A percentile compares a stretch with the other conserved stretches of the same genome.
These are phyloP conservation scores for Amiota mariae DNA, from an alignment of 2,888 invertebrate genomes.

Conservation along the genomic window DNA sequence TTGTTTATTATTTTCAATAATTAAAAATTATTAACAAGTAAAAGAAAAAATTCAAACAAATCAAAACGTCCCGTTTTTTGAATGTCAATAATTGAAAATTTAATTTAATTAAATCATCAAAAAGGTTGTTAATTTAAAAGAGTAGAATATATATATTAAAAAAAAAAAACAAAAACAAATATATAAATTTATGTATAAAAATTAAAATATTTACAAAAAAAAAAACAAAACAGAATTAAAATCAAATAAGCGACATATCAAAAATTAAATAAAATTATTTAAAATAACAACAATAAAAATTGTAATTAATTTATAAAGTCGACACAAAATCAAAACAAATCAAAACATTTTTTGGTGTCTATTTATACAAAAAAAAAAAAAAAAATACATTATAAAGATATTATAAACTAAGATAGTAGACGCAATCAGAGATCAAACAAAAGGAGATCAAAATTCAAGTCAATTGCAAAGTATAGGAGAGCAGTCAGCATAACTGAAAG, in stretches of 20 bases:
- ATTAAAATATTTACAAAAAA: constrained; percentile 40
- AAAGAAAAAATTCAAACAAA: background rate
- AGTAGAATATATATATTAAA: background rate
- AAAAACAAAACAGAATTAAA: constrained; percentile 27
- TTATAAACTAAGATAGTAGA: too few relatives aligned
- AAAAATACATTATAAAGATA: background rate
- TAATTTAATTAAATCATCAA: background rate
- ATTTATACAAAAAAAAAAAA: constrained; percentile 22
- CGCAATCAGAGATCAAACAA: too few relatives aligned
- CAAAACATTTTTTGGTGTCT: constrained; percentile 36
- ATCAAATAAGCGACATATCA: constrained; percentile 11
- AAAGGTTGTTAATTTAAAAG: constrained; percentile 1
- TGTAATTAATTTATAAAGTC: constrained; percentile 1
- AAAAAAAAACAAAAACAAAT: background rate
- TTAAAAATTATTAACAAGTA: too few relatives aligned
- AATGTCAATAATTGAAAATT: background rate
- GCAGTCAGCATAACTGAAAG: too few relatives aligned
- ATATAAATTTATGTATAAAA: background rate
- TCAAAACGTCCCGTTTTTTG: background rate
- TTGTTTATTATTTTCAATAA: background rate
- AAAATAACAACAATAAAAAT: background rate
- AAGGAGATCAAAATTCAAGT: too few relatives aligned
- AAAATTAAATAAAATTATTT: too few relatives aligned
- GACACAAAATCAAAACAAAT: constrained; percentile 16
- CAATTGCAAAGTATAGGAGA: too few relatives aligned